Evolutionary conservation across 2,113 vertebrate genomes (phyloP).

Genomic region (Pelusios castaneus): DNA sequence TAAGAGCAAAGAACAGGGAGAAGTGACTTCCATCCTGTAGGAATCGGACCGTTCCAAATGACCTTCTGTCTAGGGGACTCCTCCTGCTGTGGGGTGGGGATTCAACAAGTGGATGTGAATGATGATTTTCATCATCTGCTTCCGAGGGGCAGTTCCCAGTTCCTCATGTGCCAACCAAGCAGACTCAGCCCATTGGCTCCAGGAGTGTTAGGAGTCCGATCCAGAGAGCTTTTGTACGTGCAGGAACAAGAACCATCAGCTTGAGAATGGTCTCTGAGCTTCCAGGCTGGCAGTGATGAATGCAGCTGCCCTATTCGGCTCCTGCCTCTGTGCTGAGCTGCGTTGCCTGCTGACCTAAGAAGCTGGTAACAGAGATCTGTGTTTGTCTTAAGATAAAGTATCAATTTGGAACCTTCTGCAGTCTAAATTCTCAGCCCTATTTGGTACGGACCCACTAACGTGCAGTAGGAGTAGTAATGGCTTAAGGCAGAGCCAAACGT

Average conservation of each 20-base stretch:
- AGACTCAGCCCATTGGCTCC: not conserved
- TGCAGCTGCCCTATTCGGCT: not conserved
- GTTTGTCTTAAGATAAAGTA: not conserved
- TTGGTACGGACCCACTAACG: not conserved
- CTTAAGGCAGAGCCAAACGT: not conserved
- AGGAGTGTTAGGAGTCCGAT: not conserved
- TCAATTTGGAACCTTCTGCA: not conserved
- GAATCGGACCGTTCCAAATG: not conserved
- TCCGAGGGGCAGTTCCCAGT: not conserved
- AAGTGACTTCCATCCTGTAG: not conserved
- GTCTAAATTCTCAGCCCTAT: not conserved
- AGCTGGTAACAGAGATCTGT: not conserved
- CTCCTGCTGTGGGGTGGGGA: not conserved
- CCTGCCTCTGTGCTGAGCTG: not conserved
- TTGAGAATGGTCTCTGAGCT: not conserved
- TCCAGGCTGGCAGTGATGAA: not conserved
- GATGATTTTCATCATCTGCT: too few species aligned
- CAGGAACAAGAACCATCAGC: not conserved
- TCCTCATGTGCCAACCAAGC: not conserved
- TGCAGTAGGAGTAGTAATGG: not conserved
- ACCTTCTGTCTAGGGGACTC: not conserved
- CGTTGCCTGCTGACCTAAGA: not conserved
- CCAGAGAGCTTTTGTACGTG: not conserved
- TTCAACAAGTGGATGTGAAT: not conserved
- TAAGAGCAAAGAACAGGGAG: not conserved